Percentiles rank a stretch among this genome's conserved stretches.
Evolutionary conservation across 2,797 vertebrate genomes (phyloP).

Genomic region (Mallotus villosus): DNA sequence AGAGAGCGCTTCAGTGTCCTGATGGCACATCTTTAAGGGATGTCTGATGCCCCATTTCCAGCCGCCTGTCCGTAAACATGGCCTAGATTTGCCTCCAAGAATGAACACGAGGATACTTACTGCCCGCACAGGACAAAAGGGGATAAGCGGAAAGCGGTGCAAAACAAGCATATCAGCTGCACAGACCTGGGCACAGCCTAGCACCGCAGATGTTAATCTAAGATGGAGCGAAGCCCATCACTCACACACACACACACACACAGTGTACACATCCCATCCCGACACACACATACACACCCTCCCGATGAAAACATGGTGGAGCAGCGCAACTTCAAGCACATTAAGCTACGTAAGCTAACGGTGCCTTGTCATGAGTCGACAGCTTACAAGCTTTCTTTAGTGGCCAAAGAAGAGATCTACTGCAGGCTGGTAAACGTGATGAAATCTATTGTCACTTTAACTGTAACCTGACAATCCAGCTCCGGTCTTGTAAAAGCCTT

Average conservation of each 20-base stretch:
- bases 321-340: not conserved
- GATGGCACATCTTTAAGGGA: slow-evolving; percentile 39
- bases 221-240: slow-evolving; percentile 6
- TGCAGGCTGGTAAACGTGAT: not conserved
- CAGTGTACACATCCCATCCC: no score
- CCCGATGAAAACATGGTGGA: not conserved
- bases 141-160: slow-evolving; percentile 7
- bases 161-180: slow-evolving; percentile 7
- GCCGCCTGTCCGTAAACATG: slow-evolving; percentile 43
- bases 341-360: not conserved
- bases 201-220: slow-evolving; percentile 11
- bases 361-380: slow-evolving; percentile 7
- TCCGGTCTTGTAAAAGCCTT: not conserved
- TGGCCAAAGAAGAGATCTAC: slow-evolving; percentile 21
- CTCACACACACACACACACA: not conserved
- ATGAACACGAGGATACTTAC: slow-evolving; percentile 19
- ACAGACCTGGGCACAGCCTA: slow-evolving; percentile 1
- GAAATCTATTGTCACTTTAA: slow-evolving; percentile 19
- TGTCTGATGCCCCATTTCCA: slow-evolving; percentile 42
- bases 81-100: slow-evolving; percentile 37
- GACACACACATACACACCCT: not conserved
- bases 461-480: slow-evolving; percentile 18
- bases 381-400: slow-evolving; percentile 20
- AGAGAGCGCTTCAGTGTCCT: slow-evolving; percentile 27
- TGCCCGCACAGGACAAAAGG: slow-evolving; percentile 19